phyloP scores from a whole-genome alignment of 2,888 invertebrate species.

The Villa cingulata region DNA sequence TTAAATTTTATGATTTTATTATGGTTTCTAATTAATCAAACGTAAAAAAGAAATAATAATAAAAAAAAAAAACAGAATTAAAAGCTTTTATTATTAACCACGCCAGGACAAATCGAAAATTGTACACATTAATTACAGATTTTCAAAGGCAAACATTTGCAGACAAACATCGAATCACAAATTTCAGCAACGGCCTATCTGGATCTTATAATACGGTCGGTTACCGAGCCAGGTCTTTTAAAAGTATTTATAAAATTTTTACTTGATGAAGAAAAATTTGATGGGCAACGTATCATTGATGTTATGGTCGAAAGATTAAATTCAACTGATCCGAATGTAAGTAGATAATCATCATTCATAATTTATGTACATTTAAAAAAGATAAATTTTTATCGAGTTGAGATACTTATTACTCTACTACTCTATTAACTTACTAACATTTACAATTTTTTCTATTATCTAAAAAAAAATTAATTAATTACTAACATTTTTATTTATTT shows the following conservation, averaged over 20 bases:
- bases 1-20: not conserved
- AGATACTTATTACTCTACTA: too few relatives aligned
- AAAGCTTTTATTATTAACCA: conserved; percentile 19
- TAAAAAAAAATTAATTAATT: too few relatives aligned
- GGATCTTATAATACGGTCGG: conserved; percentile 76
- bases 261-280: conserved; percentile 65
- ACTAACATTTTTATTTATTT: too few relatives aligned
- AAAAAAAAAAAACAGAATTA: not conserved
- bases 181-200: conserved; percentile 87
- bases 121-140: conserved; percentile 28
- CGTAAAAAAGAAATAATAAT: not conserved
- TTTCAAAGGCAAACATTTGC: conserved; percentile 43
- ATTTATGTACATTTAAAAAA: too few relatives aligned
- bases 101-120: conserved; percentile 30
- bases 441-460: too few relatives aligned
- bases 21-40: not conserved
- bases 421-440: too few relatives aligned
- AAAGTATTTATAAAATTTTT: conserved; percentile 75
- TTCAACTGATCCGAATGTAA: conserved; percentile 56
- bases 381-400: too few relatives aligned
- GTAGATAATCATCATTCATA: too few relatives aligned
- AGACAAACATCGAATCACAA: conserved; percentile 79
- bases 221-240: conserved; percentile 71
- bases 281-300: conserved; percentile 68
- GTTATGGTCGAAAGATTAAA: conserved; percentile 68